These are phyloP conservation scores for Neodiprion fabricii DNA, from an alignment of 1,140 invertebrate genomes.

Conservation along the genomic window DNA sequence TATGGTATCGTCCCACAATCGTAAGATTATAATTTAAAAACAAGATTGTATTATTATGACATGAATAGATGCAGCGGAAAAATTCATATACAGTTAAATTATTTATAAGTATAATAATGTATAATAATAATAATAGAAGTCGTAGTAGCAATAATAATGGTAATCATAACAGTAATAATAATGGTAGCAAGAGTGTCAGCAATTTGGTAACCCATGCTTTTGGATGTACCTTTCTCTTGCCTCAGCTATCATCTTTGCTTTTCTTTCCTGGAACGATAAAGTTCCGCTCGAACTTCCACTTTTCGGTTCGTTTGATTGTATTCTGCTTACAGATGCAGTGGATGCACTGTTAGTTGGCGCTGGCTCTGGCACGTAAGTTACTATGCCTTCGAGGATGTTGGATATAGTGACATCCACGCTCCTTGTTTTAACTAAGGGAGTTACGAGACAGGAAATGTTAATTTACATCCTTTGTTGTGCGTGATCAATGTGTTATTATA, in stretches of 20 bases:
- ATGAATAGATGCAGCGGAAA: slow-evolving; percentile 52
- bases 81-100: slow-evolving; percentile 27
- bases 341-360: slow-evolving; percentile 33
- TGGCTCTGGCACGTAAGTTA: slow-evolving; percentile 70
- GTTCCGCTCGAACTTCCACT: slow-evolving; percentile 68
- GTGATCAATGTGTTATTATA: slow-evolving; percentile 10
- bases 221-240: slow-evolving; percentile 80
- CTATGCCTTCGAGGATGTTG: slow-evolving; percentile 79
- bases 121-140: too few relatives aligned
- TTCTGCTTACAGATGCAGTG: slow-evolving; percentile 47
- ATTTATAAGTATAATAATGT: too few relatives aligned
- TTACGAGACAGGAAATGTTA: slow-evolving; percentile 20
- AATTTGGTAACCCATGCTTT: slow-evolving; percentile 72
- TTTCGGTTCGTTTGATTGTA: slow-evolving; percentile 65
- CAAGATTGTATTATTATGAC: slow-evolving; percentile 51
- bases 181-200: slow-evolving; percentile 38
- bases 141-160: not conserved
- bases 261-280: slow-evolving; percentile 77
- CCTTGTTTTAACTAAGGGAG: slow-evolving; percentile 72
- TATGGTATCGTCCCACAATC: slow-evolving; percentile 13
- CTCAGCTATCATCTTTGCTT: slow-evolving; percentile 78
- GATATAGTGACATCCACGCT: slow-evolving; percentile 82
- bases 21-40: slow-evolving; percentile 39
- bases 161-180: not conserved
- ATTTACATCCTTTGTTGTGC: not conserved